Evolutionary conservation across 30 jellyfish, hydroid and myxozoan genomes (phyloP).

Genomic region (Calvadosia cruxmelitensis): DNA sequence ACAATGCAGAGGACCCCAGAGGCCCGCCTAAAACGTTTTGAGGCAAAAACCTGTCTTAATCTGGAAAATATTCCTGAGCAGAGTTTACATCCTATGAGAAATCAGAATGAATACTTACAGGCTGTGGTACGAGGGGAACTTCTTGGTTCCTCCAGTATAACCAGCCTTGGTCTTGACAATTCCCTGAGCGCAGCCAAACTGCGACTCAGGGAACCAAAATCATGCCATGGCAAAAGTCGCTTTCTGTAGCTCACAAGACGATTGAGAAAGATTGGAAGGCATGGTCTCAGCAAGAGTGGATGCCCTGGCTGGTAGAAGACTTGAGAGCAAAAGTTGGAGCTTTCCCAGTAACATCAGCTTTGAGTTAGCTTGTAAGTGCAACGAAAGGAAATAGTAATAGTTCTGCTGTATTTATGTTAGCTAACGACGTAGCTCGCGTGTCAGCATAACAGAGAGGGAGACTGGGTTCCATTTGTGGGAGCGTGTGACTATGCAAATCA

Average conservation of each 20-base stretch:
- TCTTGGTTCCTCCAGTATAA: constrained; percentile 73
- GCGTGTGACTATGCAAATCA: too few species aligned
- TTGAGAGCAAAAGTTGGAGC: neutral
- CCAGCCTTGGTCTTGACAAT: constrained; percentile 86
- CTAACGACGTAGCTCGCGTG: too few species aligned
- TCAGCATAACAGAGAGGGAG: too few species aligned
- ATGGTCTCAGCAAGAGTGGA: neutral
- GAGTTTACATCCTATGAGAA: too few species aligned
- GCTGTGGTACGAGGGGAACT: constrained; percentile 59
- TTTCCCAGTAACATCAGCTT: neutral
- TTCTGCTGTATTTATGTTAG: too few species aligned
- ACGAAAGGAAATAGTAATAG: too few species aligned
- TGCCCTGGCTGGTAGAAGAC: neutral
- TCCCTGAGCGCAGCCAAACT: constrained; percentile 78
- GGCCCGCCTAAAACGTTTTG: too few species aligned
- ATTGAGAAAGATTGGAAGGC: neutral
- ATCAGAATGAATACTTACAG: constrained; percentile 36
- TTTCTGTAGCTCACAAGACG: constrained; percentile 32
- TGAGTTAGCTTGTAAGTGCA: too few species aligned
- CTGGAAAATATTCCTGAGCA: too few species aligned
- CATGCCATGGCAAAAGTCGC: constrained; percentile 97
- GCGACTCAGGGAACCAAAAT: constrained; percentile 99
- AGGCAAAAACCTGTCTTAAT: too few species aligned
- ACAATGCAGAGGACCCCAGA: too few species aligned
- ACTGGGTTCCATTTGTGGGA: too few species aligned